Conservation (phyloP, 2,888 invertebrate species). For the Dasysyrphus albostriatus region DNA sequence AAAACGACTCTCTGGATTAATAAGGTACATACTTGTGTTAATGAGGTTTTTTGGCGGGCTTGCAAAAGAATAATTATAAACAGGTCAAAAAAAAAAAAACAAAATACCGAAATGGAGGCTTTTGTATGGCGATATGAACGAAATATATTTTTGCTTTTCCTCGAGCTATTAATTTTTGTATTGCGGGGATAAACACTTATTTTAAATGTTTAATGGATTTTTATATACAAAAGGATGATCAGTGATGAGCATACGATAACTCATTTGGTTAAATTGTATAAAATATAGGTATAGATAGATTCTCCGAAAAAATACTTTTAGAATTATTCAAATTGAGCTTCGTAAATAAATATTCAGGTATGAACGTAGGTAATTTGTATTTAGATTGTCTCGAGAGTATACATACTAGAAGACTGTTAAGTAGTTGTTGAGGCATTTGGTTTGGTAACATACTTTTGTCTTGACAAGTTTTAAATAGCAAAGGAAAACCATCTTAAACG, state of each 20-base stretch:
- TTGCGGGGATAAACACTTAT: not conserved
- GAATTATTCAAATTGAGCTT: too few species aligned
- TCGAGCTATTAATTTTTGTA: not conserved
- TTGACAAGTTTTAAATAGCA: too few species aligned
- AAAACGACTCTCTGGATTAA: conserved; percentile 48
- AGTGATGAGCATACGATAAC: not conserved
- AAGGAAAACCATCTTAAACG: too few species aligned
- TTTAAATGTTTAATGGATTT: not conserved
- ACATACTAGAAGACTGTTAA: too few species aligned
- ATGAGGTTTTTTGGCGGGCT: conserved; percentile 59
- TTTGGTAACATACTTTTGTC: too few species aligned
- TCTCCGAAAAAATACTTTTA: too few species aligned
- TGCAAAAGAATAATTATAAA: conserved; percentile 51
- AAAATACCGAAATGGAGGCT: conserved; percentile 24
- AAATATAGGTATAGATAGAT: too few species aligned
- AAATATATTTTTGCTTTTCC: not conserved
- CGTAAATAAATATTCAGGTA: too few species aligned
- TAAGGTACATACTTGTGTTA: conserved; percentile 58
- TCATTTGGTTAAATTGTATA: not conserved
- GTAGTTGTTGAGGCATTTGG: too few species aligned
- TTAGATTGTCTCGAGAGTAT: too few species aligned
- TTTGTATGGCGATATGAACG: too few species aligned
- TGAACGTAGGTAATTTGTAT: too few species aligned
- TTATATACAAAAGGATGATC: not conserved
- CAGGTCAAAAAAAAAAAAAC: not conserved